Conservation (phyloP, 2,113 vertebrate species). For the Otocyon megalotis region DNA sequence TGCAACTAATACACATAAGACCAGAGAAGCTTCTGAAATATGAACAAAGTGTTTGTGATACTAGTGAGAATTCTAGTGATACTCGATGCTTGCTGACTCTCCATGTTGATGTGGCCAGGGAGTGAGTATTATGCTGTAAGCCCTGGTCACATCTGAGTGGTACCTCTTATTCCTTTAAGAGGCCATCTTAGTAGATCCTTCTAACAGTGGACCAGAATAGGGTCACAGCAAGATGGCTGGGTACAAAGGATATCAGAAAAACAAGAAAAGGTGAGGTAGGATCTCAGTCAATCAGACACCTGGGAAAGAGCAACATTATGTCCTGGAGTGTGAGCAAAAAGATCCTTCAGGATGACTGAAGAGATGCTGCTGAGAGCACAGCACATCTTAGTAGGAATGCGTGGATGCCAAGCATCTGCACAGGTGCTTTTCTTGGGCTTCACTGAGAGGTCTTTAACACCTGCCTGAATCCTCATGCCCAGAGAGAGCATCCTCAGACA, state of each 20-base stretch:
- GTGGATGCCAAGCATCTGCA: neutral
- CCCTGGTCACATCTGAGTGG: neutral
- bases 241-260: neutral
- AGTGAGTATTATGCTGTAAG: neutral
- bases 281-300: neutral
- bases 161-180: neutral
- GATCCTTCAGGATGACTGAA: neutral
- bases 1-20: neutral
- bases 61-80: neutral
- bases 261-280: neutral
- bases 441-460: neutral
- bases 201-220: neutral
- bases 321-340: neutral
- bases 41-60: neutral
- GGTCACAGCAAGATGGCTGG: neutral
- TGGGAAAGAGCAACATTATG: neutral
- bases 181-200: neutral
- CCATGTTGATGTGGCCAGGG: fast-evolving
- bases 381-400: neutral
- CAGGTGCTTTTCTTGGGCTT: neutral
- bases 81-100: neutral
- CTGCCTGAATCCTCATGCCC: neutral
- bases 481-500: constrained; percentile 26
- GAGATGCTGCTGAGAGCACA: neutral
- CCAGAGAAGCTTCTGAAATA: neutral